Percentiles rank a stretch among this genome's conserved stretches.
Conservation (phyloP, 64 coral and sea anemone species). For the Astreopora myriophthalma region DNA sequence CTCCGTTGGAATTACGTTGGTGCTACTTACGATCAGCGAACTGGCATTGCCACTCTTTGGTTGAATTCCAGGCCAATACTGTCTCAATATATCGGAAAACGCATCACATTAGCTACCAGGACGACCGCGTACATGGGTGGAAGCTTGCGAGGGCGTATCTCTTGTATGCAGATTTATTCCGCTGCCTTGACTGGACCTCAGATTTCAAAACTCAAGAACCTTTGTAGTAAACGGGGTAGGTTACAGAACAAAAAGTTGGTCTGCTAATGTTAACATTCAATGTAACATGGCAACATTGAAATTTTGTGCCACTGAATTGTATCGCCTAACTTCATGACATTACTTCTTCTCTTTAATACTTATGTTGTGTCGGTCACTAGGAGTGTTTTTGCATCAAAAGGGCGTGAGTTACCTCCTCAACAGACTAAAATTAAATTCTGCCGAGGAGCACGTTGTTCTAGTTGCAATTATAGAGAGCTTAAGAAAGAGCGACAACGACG, state of each 20-base stretch:
- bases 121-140: slow-evolving; percentile 61
- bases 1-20: slow-evolving; percentile 81
- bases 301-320: neutral
- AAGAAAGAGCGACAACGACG: too few species aligned
- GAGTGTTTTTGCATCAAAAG: too few species aligned
- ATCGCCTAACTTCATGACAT: neutral
- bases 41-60: slow-evolving; percentile 75
- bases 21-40: slow-evolving; percentile 66
- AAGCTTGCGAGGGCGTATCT: slow-evolving; percentile 67
- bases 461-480: too few species aligned
- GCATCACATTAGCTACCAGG: slow-evolving; percentile 64
- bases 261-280: neutral
- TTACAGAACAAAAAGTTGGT: neutral
- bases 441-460: too few species aligned
- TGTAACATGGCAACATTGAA: neutral
- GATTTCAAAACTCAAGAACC: slow-evolving; percentile 72
- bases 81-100: slow-evolving; percentile 27
- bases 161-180: slow-evolving; percentile 83
- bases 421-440: too few species aligned
- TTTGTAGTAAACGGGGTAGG: slow-evolving; percentile 88
- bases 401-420: too few species aligned
- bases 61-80: slow-evolving; percentile 47
- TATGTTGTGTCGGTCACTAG: too few species aligned
- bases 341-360: neutral
- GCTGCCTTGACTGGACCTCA: slow-evolving; percentile 61